Conservation (phyloP, 2,113 vertebrate genomes). For the Talpa occidentalis region DNA sequence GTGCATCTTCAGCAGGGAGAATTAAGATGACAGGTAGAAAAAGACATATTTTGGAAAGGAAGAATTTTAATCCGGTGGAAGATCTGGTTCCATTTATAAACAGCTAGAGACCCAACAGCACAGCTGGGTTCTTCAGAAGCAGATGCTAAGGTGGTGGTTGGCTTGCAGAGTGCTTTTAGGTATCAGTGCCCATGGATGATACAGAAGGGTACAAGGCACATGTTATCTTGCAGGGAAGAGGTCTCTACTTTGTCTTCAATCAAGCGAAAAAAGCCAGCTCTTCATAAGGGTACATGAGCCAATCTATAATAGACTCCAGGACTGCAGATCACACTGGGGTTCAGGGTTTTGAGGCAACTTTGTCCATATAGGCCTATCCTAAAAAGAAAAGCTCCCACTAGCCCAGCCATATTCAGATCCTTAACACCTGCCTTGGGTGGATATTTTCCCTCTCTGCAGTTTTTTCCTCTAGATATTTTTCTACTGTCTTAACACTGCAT, state of each 20-base stretch:
- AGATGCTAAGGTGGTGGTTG: background rate
- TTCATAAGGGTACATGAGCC: background rate
- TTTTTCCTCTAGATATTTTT: background rate
- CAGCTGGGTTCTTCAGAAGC: background rate
- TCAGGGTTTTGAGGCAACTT: background rate
- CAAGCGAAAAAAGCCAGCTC: background rate
- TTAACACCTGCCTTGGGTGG: background rate
- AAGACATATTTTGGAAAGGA: background rate
- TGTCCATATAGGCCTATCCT: background rate
- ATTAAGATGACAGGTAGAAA: background rate
- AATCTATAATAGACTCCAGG: background rate
- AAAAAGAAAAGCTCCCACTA: background rate
- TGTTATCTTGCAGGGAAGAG: background rate
- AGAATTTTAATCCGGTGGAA: background rate
- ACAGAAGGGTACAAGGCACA: fast-evolving
- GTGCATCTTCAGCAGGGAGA: background rate
- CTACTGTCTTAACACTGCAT: background rate
- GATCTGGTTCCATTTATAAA: background rate
- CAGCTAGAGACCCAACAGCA: background rate
- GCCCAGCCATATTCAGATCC: background rate
- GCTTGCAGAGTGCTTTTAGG: background rate
- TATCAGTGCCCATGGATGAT: background rate
- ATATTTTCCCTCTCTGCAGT: background rate
- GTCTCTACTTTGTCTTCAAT: background rate
- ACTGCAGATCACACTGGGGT: background rate